A percentile compares a stretch with the other conserved stretches of the same genome.
Conservation (phyloP, 2,797 vertebrate genomes). For the Salmo trutta region DNA sequence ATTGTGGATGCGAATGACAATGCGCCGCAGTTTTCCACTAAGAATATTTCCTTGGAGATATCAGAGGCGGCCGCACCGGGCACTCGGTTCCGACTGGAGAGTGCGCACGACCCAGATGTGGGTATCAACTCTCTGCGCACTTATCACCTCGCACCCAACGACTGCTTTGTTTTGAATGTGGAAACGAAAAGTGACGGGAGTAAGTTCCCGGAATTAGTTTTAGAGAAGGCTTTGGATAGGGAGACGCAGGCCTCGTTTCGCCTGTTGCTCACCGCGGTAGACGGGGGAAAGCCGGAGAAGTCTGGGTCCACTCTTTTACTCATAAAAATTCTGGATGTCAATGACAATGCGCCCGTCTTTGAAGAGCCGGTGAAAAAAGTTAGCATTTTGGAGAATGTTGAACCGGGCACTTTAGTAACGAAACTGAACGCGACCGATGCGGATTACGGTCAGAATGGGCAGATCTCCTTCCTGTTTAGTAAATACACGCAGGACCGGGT, state of each 20-base stretch:
- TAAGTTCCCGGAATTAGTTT: constrained; percentile 90
- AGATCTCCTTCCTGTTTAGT: constrained; percentile 86
- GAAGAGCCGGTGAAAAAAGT: constrained; percentile 81
- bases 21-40: constrained; percentile 85
- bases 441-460: constrained; percentile 88
- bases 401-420: constrained; percentile 83
- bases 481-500: constrained; percentile 86
- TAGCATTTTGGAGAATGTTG: constrained; percentile 84
- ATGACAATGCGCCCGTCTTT: constrained; percentile 91
- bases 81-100: constrained; percentile 87
- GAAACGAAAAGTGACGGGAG: constrained; percentile 88
- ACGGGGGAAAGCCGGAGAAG: constrained; percentile 86
- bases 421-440: constrained; percentile 88
- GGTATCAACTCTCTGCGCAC: constrained; percentile 88
- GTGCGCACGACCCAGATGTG: constrained; percentile 93
- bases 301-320: constrained; percentile 86
- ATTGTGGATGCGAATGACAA: constrained; percentile 95
- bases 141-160: constrained; percentile 83
- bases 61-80: constrained; percentile 87
- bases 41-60: constrained; percentile 83
- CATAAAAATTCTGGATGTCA: constrained; percentile 87
- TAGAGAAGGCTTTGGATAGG: constrained; percentile 87
- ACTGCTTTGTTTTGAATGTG: constrained; percentile 85
- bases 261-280: constrained; percentile 87
- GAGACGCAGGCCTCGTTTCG: constrained; percentile 85